A percentile compares a stretch with the other conserved stretches of the same genome.
Conservation (phyloP, 2,888 invertebrate species). For the Dorcus hopei region DNA sequence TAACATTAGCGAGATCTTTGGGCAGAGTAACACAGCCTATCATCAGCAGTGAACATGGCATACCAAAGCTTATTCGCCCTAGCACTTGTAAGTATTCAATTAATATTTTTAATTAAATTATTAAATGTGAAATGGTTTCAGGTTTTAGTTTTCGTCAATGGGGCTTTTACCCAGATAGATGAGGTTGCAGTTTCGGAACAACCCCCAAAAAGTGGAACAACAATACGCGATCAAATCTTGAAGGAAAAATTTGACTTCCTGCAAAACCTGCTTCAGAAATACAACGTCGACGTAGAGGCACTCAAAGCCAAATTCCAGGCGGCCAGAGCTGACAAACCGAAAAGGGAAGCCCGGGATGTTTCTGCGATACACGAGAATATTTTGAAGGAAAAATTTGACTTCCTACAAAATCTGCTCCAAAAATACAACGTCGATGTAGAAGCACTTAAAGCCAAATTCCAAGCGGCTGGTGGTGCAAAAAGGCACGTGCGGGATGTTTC, state of each 20-base stretch:
- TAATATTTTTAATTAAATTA: no score
- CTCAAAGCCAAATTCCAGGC: not conserved
- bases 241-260: not conserved
- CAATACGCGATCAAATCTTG: not conserved
- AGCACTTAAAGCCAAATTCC: not conserved
- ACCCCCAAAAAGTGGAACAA: no score
- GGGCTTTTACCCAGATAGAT: no score
- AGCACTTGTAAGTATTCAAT: no score
- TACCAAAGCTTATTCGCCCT: no score
- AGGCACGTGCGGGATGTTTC: not conserved
- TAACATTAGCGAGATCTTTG: no score
- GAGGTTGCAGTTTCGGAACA: no score
- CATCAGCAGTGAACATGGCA: no score
- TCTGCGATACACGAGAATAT: not conserved
- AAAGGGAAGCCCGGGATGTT: not conserved
- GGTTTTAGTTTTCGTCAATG: no score
- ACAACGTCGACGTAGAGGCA: not conserved
- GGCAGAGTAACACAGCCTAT: no score
- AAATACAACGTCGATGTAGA: conserved; percentile 1
- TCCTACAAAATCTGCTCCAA: not conserved
- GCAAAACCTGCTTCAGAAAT: not conserved
- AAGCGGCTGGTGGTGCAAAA: not conserved
- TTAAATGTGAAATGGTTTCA: no score
- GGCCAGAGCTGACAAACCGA: not conserved
- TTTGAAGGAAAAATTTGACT: not conserved